Percentiles rank a stretch among this genome's conserved stretches.
Conservation (phyloP, 2,113 vertebrate species). For the Rhagologus leucostigma region DNA sequence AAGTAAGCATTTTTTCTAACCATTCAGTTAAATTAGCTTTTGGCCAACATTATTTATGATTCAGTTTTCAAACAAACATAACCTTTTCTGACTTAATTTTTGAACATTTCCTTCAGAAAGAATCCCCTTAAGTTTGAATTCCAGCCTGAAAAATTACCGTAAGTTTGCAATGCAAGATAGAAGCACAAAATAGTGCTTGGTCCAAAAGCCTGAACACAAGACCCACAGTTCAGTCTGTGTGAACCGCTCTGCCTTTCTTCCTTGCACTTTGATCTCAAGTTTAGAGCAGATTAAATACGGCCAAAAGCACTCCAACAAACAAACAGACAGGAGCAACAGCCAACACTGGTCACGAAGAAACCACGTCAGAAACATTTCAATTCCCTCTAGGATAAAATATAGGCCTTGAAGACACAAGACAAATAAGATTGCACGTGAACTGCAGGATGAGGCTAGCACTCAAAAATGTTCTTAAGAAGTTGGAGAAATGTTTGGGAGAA, state of each 20-base stretch:
- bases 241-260: neutral
- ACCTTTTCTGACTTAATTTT: neutral
- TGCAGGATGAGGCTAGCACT: neutral
- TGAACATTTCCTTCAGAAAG: neutral
- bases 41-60: neutral
- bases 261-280: neutral
- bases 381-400: neutral
- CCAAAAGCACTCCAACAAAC: neutral
- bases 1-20: neutral
- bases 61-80: neutral
- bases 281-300: neutral
- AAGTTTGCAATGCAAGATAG: neutral
- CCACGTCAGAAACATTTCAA: neutral
- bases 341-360: neutral
- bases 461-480: neutral
- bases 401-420: neutral
- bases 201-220: neutral
- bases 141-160: neutral
- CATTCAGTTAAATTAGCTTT: neutral
- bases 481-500: neutral
- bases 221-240: neutral
- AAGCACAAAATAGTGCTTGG: neutral
- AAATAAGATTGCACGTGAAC: fast-evolving
- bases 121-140: neutral
- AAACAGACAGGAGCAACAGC: neutral